Base-by-base conservation (phyloP, 2,797 vertebrate genomes). In the Apogon hyalosoma region DNA sequence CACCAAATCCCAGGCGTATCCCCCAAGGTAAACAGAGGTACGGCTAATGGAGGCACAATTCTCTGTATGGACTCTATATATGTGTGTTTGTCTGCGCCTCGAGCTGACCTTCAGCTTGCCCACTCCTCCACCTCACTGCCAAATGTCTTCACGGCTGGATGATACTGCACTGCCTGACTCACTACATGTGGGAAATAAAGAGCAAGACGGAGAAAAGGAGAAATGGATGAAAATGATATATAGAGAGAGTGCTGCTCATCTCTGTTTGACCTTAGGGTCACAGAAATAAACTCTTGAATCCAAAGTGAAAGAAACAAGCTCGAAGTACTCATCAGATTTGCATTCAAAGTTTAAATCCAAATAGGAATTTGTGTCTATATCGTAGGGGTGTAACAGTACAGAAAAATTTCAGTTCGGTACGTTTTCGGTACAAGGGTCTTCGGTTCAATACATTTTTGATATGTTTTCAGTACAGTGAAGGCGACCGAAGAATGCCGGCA, bases 1-100 rank as follows among this genome's bases (percentile, higher is more conserved):
- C 92, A 95, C 88, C 59, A 89, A 94, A 90, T 95, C 92, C 91
- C 91, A 84, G 67, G 87, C 80, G 92, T 84, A 88, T 88, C 63
- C 86, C 39, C 71, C 64, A 80, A 80, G 83, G 91, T 91, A 93
- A 94, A 94, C 87, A 92, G 82, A 90, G 87, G 80, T 81, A 69
- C 87, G 90, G 90, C 90, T 94, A 94, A 94, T 81, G 59, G 93
- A 93, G 90, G 84, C 78, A 83, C 63, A 77, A 68, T 63, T 79
- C 57, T 80, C 59, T 64, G 63, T 63, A 66, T 52, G 63, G 62
- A 65, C 47, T 69, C 50, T 57, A 55, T 59, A 78, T 81, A 73
- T 36, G 9, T 75, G 11, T 62, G 55, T 77, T 64, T 80, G 60
- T 80, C 67, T 76, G 63, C 69, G 53, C 48, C 53, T 69, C 51